A percentile compares a stretch with the other conserved stretches of the same genome.
These are phyloP conservation scores for Ophiothrix spiculata DNA, from an alignment of 35 echinoderm and acorn worm genomes.

Conservation along the genomic window DNA sequence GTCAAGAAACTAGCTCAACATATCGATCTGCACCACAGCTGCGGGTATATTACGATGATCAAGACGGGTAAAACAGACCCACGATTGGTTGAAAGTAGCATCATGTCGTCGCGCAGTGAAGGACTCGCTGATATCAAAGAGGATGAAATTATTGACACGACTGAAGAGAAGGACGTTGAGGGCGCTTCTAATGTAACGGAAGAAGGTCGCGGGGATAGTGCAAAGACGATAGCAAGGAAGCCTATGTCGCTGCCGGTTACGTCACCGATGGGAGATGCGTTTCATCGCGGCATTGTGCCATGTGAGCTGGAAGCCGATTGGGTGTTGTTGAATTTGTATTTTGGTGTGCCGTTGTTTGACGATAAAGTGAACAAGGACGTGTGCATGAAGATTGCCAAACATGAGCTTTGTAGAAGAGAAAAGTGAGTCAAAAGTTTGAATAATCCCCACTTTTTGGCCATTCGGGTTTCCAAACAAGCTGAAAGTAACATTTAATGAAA, in stretches of 20 bases:
- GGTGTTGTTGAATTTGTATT: constrained; percentile 73
- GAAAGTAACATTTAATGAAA: not conserved
- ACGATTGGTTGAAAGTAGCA: not conserved
- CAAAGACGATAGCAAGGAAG: constrained; percentile 22
- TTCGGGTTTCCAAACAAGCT: no score
- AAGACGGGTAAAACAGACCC: constrained; percentile 55
- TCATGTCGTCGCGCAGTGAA: not conserved
- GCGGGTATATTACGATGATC: constrained; percentile 93
- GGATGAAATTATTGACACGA: not conserved
- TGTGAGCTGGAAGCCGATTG: constrained; percentile 54
- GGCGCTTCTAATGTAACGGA: not conserved
- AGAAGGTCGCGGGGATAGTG: not conserved
- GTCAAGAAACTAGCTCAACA: constrained; percentile 51
- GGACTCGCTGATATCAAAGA: not conserved
- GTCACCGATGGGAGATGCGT: constrained; percentile 23
- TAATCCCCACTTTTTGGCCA: no score
- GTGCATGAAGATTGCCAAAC: constrained; percentile 70
- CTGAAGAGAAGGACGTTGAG: constrained; percentile 11
- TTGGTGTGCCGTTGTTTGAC: constrained; percentile 95
- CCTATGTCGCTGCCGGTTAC: constrained; percentile 33
- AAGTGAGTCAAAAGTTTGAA: no score
- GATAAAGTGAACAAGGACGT: constrained; percentile 78
- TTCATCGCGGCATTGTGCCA: not conserved
- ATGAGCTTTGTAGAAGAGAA: constrained; percentile 64
- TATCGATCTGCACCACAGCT: constrained; percentile 80